Evolutionary conservation across 2,113 vertebrate genomes (phyloP).

Genomic region (Hypanus sabinus): DNA sequence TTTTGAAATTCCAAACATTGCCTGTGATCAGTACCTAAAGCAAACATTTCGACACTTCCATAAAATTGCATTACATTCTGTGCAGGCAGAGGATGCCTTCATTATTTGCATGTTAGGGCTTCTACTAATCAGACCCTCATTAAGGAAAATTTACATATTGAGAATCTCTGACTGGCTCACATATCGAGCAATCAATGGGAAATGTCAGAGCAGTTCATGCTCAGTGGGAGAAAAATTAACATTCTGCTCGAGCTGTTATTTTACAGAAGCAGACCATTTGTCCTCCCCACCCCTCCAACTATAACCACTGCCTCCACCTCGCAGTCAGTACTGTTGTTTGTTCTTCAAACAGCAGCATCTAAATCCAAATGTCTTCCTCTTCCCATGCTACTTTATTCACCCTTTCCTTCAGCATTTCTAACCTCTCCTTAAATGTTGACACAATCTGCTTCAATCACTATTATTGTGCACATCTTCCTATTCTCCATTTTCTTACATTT

Average conservation of each 20-base stretch:
- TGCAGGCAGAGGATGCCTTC: slow-evolving; percentile 5
- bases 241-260: background rate
- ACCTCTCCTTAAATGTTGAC: background rate
- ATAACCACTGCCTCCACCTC: background rate
- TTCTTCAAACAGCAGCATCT: background rate
- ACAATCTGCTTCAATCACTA: background rate
- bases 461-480: background rate
- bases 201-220: background rate
- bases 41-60: slow-evolving; percentile 16
- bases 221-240: slow-evolving; percentile 5
- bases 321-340: background rate
- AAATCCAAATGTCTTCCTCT: no score
- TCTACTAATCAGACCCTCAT: slow-evolving; percentile 29
- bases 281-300: background rate
- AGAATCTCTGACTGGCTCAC: background rate
- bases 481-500: background rate
- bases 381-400: background rate
- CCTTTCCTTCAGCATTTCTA: background rate
- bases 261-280: background rate
- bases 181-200: slow-evolving; percentile 18
- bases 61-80: background rate
- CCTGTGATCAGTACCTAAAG: background rate
- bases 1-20: slow-evolving; percentile 21
- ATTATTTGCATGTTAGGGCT: slow-evolving; percentile 27
- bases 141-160: slow-evolving; percentile 28